Evolutionary conservation across 2,113 vertebrate species (phyloP).

Genomic region (Ammodytes marinus): DNA sequence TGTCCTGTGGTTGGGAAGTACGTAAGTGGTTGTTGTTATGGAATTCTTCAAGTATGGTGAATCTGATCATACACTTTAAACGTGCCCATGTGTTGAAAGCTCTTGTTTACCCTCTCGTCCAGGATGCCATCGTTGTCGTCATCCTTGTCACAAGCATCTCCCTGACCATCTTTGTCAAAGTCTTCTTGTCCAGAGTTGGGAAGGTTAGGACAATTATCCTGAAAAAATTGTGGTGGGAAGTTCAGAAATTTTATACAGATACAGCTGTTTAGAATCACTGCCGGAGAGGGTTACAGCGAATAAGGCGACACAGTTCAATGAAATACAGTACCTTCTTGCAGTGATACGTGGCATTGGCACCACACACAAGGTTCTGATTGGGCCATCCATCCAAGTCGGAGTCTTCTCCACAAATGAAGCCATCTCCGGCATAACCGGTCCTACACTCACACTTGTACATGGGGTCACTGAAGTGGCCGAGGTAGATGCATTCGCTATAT

Average conservation of each 20-base stretch:
- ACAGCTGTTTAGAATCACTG: not conserved
- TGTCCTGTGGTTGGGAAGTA: conserved; percentile 86
- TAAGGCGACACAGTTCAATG: not conserved
- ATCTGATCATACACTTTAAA: not conserved
- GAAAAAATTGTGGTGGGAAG: conserved; percentile 37
- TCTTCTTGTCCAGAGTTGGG: conserved; percentile 99
- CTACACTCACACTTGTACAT: conserved; percentile 98
- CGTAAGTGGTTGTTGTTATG: conserved; percentile 1
- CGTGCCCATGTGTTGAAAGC: not conserved
- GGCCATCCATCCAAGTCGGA: conserved; percentile 98
- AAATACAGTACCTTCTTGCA: conserved; percentile 90
- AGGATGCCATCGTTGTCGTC: conserved; percentile 95
- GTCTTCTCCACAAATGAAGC: conserved; percentile 96
- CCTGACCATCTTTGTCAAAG: conserved; percentile 95
- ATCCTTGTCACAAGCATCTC: conserved; percentile 97
- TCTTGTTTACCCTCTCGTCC: conserved; percentile 90
- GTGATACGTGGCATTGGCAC: conserved; percentile 93
- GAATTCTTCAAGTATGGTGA: not conserved
- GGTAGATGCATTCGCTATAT: conserved; percentile 93
- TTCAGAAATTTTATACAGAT: not conserved
- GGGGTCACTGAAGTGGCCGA: conserved; percentile 96
- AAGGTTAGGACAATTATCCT: conserved; percentile 97
- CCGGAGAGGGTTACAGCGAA: not conserved
- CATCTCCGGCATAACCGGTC: conserved; percentile 96
- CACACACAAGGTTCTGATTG: conserved; percentile 94